Evolutionary conservation across 2,888 invertebrate genomes (phyloP), one percentile per base, ranked within the genome.

Genomic region (Macaria notata): DNA sequence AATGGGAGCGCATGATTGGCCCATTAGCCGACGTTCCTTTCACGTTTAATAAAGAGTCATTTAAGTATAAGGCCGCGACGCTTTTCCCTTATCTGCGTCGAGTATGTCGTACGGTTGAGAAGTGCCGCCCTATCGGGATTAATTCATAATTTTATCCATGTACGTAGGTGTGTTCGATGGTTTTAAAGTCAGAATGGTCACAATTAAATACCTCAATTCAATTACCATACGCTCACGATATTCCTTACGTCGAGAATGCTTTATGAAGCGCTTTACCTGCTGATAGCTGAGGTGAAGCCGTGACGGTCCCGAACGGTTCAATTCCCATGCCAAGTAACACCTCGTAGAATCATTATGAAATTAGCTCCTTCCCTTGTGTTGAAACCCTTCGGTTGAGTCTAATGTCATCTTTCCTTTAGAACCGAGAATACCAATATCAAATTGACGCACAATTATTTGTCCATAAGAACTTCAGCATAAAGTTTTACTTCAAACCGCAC

Each of bases 1-100:
- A 91, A 91, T 91, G 90, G 89, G 89, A 88, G 90, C 90, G 90
- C 91, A 91, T 91, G 91, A 91, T 90, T 89, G 87, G 85, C 86
- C 91, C 91, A 91, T 91, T 91, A 91, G 89, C 88, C 86, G 86
- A 81, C 88, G 86, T 79, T 91, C 88, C 89, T 89, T 88, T 89
- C 90, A 89, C 88, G 86, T 91, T 90, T 91, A 91, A 91, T 91
- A 91, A 91, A 90, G 88, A 90, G 88, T 88, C 88, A 91, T 91
- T 91, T 91, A n/a, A n/a, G n/a, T n/a, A 91, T 91, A 91, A 90
- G 86, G 84, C 83, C 78, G 86, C 83, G 83, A 84, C 82, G 89
- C 87, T 86, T 89, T 86, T 86, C 88, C 85, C 91, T 91, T 90
- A 91, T 91, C 90, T 84, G 86, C 76, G 69, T 81, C 78, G 82